Conservation (phyloP, 2,888 invertebrate genomes). For the Cataglyphis cursor region DNA sequence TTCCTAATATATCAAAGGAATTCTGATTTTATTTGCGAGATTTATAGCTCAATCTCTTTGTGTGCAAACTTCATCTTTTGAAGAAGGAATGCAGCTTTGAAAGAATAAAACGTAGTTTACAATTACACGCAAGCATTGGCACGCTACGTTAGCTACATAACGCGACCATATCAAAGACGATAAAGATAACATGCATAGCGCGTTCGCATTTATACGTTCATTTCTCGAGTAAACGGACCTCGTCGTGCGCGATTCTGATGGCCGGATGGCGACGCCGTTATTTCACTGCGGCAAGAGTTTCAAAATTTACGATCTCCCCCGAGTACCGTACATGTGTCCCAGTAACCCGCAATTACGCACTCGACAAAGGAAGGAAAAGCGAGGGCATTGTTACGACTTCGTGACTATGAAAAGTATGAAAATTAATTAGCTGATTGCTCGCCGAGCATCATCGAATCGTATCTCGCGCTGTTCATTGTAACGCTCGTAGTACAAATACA, state of each 20-base stretch:
- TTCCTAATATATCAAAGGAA: too few relatives aligned
- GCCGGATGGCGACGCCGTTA: slow-evolving; percentile 45
- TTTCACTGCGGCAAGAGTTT: slow-evolving; percentile 57
- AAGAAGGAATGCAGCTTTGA: not conserved
- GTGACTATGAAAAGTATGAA: slow-evolving; percentile 62
- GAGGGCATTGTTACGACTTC: slow-evolving; percentile 70
- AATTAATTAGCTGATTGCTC: slow-evolving; percentile 68
- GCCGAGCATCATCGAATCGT: slow-evolving; percentile 66
- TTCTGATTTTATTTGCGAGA: not conserved
- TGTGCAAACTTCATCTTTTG: not conserved
- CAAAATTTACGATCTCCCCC: slow-evolving; percentile 59
- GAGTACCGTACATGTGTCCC: slow-evolving; percentile 58
- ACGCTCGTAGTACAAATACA: slow-evolving; percentile 41
- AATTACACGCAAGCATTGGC: not conserved
- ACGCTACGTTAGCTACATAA: not conserved
- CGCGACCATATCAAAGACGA: not conserved
- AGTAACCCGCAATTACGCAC: slow-evolving; percentile 67
- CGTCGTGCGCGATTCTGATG: slow-evolving; percentile 57
- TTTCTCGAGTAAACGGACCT: slow-evolving; percentile 63
- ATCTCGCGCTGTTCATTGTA: slow-evolving; percentile 64
- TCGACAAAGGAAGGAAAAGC: slow-evolving; percentile 59
- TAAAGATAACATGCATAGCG: slow-evolving; percentile 24
- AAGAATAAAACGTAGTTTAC: not conserved
- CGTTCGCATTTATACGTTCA: slow-evolving; percentile 23
- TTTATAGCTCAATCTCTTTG: not conserved